Conservation (phyloP, 1,140 invertebrate species). For the Macrobrachium rosenbergii region DNA sequence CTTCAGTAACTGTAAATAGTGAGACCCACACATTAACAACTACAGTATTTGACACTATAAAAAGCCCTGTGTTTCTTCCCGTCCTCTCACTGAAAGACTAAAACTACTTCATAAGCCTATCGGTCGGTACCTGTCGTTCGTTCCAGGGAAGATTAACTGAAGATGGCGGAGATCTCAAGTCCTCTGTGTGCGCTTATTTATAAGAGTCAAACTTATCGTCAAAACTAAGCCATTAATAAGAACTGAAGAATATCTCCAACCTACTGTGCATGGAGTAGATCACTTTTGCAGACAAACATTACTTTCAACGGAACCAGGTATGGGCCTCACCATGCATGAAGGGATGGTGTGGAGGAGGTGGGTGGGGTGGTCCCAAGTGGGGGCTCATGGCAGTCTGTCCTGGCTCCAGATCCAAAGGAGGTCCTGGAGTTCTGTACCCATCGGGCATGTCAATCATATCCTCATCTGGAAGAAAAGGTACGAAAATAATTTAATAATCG, state of each 20-base stretch:
- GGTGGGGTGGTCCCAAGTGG: constrained; percentile 59
- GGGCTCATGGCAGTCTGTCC: constrained; percentile 66
- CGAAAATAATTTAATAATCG: neutral
- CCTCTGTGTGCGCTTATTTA: too few species aligned
- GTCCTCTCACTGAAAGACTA: too few species aligned
- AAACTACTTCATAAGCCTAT: too few species aligned
- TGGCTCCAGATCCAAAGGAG: constrained; percentile 66
- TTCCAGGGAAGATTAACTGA: too few species aligned
- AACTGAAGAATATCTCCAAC: neutral
- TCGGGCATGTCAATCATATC: constrained; percentile 66
- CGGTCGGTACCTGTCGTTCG: too few species aligned
- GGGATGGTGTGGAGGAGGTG: constrained; percentile 51
- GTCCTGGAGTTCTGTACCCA: constrained; percentile 62
- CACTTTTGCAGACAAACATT: neutral
- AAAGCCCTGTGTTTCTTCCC: too few species aligned
- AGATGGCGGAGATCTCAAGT: too few species aligned
- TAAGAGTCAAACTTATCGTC: too few species aligned
- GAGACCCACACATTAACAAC: too few species aligned
- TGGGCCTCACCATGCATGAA: constrained; percentile 56
- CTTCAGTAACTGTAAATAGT: too few species aligned
- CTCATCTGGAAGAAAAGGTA: constrained; percentile 60
- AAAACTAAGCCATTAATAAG: too few species aligned
- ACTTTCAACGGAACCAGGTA: neutral
- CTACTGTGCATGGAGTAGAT: neutral
- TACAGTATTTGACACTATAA: too few species aligned